Evolutionary conservation across 2,113 vertebrate genomes (phyloP).

Genomic region (Ramphastos sulfuratus): DNA sequence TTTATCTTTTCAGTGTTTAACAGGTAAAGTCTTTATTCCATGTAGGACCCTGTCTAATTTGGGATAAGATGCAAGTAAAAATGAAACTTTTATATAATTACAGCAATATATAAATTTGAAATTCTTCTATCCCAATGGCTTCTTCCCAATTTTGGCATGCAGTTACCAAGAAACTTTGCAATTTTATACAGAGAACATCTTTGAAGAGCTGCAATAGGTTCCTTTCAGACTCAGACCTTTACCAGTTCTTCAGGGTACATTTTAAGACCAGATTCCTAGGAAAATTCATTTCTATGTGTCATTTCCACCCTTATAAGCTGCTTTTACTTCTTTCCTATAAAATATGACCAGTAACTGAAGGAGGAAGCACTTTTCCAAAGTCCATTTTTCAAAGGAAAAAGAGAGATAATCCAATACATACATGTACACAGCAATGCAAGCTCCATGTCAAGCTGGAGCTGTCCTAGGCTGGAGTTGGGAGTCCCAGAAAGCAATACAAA

Average conservation of each 20-base stretch:
- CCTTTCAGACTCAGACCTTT: not conserved
- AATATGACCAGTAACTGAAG: not conserved
- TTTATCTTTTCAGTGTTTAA: not conserved
- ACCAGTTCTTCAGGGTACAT: not conserved
- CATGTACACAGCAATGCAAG: rapidly evolving
- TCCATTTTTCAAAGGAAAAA: not conserved
- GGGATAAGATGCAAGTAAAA: not conserved
- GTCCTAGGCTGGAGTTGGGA: not conserved
- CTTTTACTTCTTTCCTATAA: not conserved
- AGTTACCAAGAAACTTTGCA: not conserved
- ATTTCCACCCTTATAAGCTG: not conserved
- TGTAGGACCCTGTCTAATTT: not conserved
- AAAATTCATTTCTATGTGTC: not conserved
- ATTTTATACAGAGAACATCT: not conserved
- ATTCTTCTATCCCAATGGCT: not conserved
- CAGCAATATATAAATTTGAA: not conserved
- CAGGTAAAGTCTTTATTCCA: not conserved
- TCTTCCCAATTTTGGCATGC: not conserved
- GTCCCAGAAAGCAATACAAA: not conserved
- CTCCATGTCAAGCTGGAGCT: not conserved
- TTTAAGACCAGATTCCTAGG: not conserved
- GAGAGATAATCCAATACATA: not conserved
- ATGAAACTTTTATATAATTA: not conserved
- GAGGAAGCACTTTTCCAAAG: not conserved
- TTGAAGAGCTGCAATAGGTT: not conserved